Percentiles rank a stretch among this genome's conserved stretches.
These are phyloP conservation scores for Boloria euphrosyne DNA, from an alignment of 2,888 invertebrate species.

Conservation along the genomic window DNA sequence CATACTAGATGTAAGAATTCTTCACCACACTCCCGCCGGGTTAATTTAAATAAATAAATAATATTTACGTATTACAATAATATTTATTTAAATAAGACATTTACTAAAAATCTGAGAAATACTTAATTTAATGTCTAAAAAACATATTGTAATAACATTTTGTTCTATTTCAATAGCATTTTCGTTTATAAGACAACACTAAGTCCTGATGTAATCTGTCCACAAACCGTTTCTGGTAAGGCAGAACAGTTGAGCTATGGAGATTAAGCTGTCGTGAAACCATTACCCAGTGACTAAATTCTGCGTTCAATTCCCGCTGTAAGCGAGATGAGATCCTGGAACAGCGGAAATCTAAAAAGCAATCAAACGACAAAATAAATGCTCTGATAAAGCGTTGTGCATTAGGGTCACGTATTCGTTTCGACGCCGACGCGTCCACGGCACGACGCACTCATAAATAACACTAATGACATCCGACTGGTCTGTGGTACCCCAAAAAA, in stretches of 20 bases:
- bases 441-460: conserved; percentile 72
- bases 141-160: not conserved
- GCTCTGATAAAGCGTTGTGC: conserved; percentile 31
- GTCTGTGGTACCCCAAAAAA: conserved; percentile 40
- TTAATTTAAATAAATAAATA: no score
- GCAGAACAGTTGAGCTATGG: conserved; percentile 34
- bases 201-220: conserved; percentile 23
- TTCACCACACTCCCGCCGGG: no score
- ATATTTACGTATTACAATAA: no score
- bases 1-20: no score
- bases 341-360: conserved; percentile 31
- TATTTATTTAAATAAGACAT: no score
- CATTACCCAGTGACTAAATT: conserved; percentile 35
- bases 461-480: conserved; percentile 76
- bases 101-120: no score
- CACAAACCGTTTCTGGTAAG: conserved; percentile 31
- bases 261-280: conserved; percentile 32
- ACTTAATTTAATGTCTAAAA: no score
- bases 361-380: conserved; percentile 22
- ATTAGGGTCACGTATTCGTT: conserved; percentile 44
- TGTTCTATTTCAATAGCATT: conserved; percentile 4
- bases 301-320: conserved; percentile 32
- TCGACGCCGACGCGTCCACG: conserved; percentile 40
- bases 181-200: conserved; percentile 6
- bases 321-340: conserved; percentile 35